phyloP scores from a whole-genome alignment of 2,797 vertebrate genomes.

The Columba guinea region DNA sequence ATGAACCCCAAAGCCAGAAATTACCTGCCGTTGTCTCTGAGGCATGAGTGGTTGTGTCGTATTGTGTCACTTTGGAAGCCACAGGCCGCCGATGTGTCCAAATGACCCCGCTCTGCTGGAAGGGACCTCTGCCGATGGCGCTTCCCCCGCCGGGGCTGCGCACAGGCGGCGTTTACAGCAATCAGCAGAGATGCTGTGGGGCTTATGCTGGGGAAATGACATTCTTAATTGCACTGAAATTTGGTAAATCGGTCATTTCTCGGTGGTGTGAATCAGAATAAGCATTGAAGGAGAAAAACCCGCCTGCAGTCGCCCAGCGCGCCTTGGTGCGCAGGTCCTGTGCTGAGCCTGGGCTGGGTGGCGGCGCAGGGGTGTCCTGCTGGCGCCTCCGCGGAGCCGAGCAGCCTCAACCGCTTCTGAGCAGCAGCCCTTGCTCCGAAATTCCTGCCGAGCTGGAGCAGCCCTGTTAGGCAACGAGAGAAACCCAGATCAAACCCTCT shows the following conservation, averaged over 20 bases:
- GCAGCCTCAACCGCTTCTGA: not conserved
- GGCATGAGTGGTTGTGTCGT: fast-evolving
- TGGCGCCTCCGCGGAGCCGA: not conserved
- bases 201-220: not conserved
- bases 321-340: not conserved
- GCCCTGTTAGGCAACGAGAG: not conserved
- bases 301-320: fast-evolving
- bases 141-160: fast-evolving
- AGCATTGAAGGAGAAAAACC: not conserved
- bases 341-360: not conserved
- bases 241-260: not conserved
- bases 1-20: not conserved
- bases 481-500: not conserved
- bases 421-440: not conserved
- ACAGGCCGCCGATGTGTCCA: fast-evolving
- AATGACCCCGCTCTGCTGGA: not conserved
- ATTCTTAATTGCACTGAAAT: not conserved
- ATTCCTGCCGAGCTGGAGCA: not conserved
- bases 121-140: not conserved
- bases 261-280: not conserved
- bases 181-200: not conserved
- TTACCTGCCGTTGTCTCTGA: fast-evolving
- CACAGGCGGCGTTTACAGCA: not conserved
- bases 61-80: not conserved
- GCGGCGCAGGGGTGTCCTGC: not conserved